Base-by-base conservation (phyloP, 2,113 vertebrate species). In the Prunella fulvescens region DNA sequence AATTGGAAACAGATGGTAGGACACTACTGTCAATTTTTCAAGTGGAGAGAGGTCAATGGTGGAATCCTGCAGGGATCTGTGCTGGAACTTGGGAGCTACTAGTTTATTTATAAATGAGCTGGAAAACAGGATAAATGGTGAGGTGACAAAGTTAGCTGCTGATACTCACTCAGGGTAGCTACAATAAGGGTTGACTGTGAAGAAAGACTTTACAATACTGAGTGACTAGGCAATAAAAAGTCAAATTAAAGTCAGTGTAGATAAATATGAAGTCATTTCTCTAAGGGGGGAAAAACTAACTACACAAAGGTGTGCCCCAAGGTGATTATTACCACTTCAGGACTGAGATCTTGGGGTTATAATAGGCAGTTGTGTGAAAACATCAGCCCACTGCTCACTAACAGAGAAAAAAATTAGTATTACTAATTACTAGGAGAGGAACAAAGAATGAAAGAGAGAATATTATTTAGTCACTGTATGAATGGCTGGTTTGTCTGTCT, bases 11-110 rank as follows among this genome's bases (percentile, higher is more conserved):
- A 97, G 96, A 97, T 95, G 95, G 96, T 64, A 83, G 83, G 72
- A 95, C 80, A 95, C 89, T 93, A 94, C 80, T 92, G 95, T 93
- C 92, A 81, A 44, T 94, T 96, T 95, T 91, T 83, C 91, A 88
- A 25, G 80, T 35, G 1, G 76, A 94, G 96, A 93, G 86, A 96
- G 96, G 96, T 97, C 95, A 97, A 0, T 81, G 91, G 73, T 83
- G 83, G 95, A 97, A 90, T 94, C 95, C 95, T 96, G 96, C 96
- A 93, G 96, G 94, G 95, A 92, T 97, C 92, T 94, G 91, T 94
- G 92, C 92, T 94, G 91, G 92, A 95, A 97, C 92, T 33, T 93
- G 92, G 95, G 95, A 96, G 71, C 66, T 80, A 85, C 86, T 92
- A 7, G 0, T 35, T 90, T 92, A 92, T 78, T 86, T 93, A 74